Evolutionary conservation across 92 coral and sea anemone genomes (phyloP).

Genomic region (Heteractis magnifica): DNA sequence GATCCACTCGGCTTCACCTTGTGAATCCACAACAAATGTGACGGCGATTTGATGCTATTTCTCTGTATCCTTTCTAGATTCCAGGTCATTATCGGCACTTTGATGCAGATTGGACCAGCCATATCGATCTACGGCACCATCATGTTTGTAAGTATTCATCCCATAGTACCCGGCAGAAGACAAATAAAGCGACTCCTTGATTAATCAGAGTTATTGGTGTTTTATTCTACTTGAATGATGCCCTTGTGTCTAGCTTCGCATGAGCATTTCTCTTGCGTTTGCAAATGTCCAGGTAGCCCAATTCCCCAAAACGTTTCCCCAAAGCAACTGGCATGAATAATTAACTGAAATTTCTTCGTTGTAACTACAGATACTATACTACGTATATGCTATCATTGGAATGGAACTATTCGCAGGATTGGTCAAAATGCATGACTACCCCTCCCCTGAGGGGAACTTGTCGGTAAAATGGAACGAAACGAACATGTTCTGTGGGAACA

Average conservation of each 20-base stretch:
- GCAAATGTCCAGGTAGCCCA: neutral
- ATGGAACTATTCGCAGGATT: constrained; percentile 82
- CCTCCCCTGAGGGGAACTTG: constrained; percentile 43
- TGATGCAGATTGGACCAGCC: constrained; percentile 98
- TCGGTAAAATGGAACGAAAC: constrained; percentile 37
- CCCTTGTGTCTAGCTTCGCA: too few species aligned
- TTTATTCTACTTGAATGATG: too few species aligned
- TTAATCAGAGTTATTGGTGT: too few species aligned
- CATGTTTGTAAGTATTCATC: constrained; percentile 71
- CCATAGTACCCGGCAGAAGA: neutral
- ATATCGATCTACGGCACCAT: constrained; percentile 84
- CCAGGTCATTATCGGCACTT: constrained; percentile 84
- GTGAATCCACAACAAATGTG: neutral
- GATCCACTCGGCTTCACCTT: neutral
- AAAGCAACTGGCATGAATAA: too few species aligned
- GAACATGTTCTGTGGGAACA: constrained; percentile 76
- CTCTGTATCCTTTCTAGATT: constrained; percentile 50
- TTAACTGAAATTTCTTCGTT: neutral
- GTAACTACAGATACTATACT: constrained; percentile 67
- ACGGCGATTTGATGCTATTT: neutral
- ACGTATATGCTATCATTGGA: constrained; percentile 83
- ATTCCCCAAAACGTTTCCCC: neutral
- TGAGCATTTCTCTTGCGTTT: too few species aligned
- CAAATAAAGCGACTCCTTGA: too few species aligned
- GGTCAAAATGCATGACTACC: constrained; percentile 61